Conservation (phyloP, 2,113 vertebrate genomes). For the Myiagra hebetior region DNA sequence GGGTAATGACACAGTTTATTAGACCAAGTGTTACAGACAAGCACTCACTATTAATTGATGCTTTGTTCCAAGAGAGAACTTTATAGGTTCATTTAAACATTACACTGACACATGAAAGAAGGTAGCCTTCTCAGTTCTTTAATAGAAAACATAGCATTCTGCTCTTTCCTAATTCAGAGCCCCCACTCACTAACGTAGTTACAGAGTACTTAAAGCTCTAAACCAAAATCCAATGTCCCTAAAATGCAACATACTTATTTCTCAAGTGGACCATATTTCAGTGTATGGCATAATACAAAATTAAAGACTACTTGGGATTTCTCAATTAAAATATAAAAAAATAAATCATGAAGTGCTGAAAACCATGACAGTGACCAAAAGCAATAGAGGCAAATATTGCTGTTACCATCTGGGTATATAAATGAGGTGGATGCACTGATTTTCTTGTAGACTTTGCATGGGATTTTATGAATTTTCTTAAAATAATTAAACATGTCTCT, state of each 20-base stretch:
- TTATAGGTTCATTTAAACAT: background rate
- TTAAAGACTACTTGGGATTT: background rate
- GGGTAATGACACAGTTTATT: background rate
- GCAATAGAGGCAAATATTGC: background rate
- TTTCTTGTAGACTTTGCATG: background rate
- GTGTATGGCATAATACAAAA: background rate
- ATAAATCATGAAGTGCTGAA: background rate
- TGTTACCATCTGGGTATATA: background rate
- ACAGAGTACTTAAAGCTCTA: background rate
- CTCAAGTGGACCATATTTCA: background rate
- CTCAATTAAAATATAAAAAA: background rate
- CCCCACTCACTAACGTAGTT: background rate
- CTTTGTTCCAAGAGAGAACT: background rate
- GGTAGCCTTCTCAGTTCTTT: background rate
- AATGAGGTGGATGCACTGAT: background rate
- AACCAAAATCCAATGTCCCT: background rate
- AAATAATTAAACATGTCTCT: background rate
- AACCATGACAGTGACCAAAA: background rate
- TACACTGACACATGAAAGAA: background rate
- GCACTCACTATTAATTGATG: background rate
- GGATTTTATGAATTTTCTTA: background rate
- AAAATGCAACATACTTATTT: background rate
- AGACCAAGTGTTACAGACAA: background rate
- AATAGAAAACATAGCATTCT: background rate
- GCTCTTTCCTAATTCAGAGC: background rate